Evolutionary conservation across 2,797 vertebrate genomes (phyloP).

Genomic region (Lindbergichthys nudifrons): DNA sequence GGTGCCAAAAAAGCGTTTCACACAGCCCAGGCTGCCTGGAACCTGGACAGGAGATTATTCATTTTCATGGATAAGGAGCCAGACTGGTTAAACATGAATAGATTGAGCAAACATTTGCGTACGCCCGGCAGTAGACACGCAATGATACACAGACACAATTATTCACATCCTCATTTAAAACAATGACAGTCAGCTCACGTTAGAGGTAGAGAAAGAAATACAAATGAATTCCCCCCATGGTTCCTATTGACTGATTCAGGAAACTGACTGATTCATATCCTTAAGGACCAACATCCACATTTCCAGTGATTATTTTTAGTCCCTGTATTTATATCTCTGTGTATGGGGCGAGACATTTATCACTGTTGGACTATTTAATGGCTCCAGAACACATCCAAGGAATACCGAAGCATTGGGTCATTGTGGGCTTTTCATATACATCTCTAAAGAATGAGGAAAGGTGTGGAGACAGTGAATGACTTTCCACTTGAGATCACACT

Average conservation of each 20-base stretch:
- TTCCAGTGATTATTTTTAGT: conserved; percentile 82
- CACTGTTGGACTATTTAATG: conserved; percentile 26
- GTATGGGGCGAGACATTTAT: conserved; percentile 37
- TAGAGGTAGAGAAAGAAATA: conserved; percentile 52
- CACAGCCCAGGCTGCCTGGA: conserved; percentile 73
- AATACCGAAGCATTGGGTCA: not conserved
- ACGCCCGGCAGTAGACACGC: conserved; percentile 48
- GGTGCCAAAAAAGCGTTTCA: conserved; percentile 81
- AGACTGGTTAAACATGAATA: conserved; percentile 75
- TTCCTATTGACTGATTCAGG: conserved; percentile 62
- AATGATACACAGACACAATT: conserved; percentile 67
- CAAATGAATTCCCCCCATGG: conserved; percentile 46
- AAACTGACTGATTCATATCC: conserved; percentile 83
- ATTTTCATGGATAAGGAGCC: conserved; percentile 78
- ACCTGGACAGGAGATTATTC: conserved; percentile 75
- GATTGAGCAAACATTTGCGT: conserved; percentile 58
- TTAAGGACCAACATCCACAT: conserved; percentile 76
- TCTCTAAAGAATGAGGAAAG: conserved; percentile 34
- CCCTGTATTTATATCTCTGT: conserved; percentile 68
- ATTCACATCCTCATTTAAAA: conserved; percentile 75
- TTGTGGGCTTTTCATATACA: conserved; percentile 2
- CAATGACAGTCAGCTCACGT: conserved; percentile 63
- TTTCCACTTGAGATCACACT: conserved; percentile 6
- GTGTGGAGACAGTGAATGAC: conserved; percentile 15
- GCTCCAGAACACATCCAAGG: conserved; percentile 7